Base-by-base conservation (phyloP, 2,888 invertebrate genomes). In the Mesochorus sp. region DNA sequence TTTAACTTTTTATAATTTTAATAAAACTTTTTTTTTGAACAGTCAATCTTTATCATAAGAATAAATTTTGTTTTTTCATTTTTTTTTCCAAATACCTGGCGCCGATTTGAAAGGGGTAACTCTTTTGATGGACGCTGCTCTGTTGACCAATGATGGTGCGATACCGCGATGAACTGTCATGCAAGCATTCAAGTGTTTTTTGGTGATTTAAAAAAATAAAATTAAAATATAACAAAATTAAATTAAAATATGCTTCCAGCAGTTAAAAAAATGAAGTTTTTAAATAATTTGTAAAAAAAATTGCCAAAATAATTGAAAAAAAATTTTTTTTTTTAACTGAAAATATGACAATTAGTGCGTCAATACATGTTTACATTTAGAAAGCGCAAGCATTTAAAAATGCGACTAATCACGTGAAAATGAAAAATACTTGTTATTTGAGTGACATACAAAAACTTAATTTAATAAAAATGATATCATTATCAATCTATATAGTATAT, bases 141-240 rank as follows among this genome's bases (percentile, higher is more conserved):
- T 85, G 84, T 82, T 76, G 80, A 85, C 82, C 83, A 84, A 68
- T 64, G 78, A 79, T 44, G 82, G 66, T 80, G 87, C 67, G 80
- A 85, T 86, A 85, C 86, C 85, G 83, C 83, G 82, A 72, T 82
- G 85, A 87, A 86, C 90, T 89, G 90, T 87, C 89, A 89, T 89
- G 89, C 88, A 87, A 85, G 10, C 2, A 85, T 75, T 68, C n/a
- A 47, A 10, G 57, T 31, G 19, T 53, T 26, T 49, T n/a, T n/a
- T n/a, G 37, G 59, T 59, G 59, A 70, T 72, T 55, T 21, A 34
- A 34, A 51, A 59, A 75, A 44, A 28, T 53, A 51, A 26, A 72
- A 37, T 49, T 72, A 72, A 10, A 62, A 47, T n/a, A 24, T 39
- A 26, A 53, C 4, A 66, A 57, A 31, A 34, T n/a, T n/a, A n/a